Evolutionary conservation across 1,140 invertebrate species (phyloP), one percentile per base, ranked within the genome.

Genomic region (Melanaphis sacchari): DNA sequence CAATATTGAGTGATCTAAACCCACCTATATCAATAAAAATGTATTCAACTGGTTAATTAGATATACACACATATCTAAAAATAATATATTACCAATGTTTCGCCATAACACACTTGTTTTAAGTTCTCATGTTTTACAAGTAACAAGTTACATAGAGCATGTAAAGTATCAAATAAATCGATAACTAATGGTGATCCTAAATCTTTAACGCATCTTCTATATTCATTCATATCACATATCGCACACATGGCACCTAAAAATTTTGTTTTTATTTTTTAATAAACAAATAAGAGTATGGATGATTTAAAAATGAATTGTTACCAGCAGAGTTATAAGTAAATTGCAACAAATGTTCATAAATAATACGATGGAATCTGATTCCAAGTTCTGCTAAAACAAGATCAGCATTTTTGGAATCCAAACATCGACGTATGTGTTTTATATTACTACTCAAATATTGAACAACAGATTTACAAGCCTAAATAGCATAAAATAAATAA

Each of bases 181-280:
- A 96, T 97, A 26, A 99, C 97, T 49, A 98, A 95, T 0, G 97
- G 96, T 52, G 98, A 96, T 93, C 97, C 96, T 94, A 98, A 96
- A 94, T 96, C 96, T 94, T 97, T 96, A 22, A 97, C 97, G 96
- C 97, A 98, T 95, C 97, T 98, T 52, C 98, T 96, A 85, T 98
- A 98, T 95, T 99, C 99, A 95, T 99, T 99, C 91, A 99, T 98
- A 96, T 99, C 99, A 96, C 98, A 99, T 94, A 99, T 99, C 4
- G 98, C 98, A 95, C 98, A 97, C 98, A 99, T 99, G 6, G 98
- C 99, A 93, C 98, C 97, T 97, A 41, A 31, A 88, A 88, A 59
- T 49, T 26, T 26, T 41, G 31, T 43, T 46, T 85, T 54, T 54
- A 24, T 26, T 40, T 54, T 93, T 49, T 38, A 85, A 49, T 85